Conservation (phyloP, 1,140 invertebrate genomes). For the Euwallacea similis region DNA sequence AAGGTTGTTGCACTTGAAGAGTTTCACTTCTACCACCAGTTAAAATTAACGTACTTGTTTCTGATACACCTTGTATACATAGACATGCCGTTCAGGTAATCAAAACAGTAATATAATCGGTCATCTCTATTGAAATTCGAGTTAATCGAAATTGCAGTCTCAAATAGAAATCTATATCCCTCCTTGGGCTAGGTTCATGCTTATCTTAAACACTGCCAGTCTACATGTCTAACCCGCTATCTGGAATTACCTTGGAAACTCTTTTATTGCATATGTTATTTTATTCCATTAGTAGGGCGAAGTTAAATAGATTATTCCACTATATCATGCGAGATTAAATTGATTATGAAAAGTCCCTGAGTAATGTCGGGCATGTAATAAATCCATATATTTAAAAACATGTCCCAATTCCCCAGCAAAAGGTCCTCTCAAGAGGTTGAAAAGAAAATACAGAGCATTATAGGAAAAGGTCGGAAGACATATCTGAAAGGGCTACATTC, state of each 20-base stretch:
- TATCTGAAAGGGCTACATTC: conserved; percentile 24
- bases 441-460: conserved; percentile 12
- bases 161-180: too few species aligned
- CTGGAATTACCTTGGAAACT: conserved; percentile 12
- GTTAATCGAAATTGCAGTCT: too few species aligned
- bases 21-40: too few species aligned
- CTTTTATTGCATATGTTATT: conserved; percentile 20
- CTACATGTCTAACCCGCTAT: conserved; percentile 18
- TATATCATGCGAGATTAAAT: conserved; percentile 10
- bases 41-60: too few species aligned
- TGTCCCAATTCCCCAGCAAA: not conserved
- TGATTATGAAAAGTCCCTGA: not conserved
- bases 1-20: too few species aligned
- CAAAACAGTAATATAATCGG: too few species aligned
- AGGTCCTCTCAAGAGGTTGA: conserved; percentile 3
- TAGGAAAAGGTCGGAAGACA: conserved; percentile 28
- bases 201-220: conserved; percentile 28
- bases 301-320: conserved; percentile 14
- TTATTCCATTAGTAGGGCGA: conserved; percentile 9
- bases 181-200: not conserved
- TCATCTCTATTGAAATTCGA: too few species aligned
- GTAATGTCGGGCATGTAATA: not conserved
- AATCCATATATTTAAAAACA: not conserved
- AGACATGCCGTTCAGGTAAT: too few species aligned
- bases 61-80: too few species aligned